These are phyloP conservation scores for Marasmarcha lunaedactyla DNA, from an alignment of 2,888 invertebrate species.

Conservation along the genomic window DNA sequence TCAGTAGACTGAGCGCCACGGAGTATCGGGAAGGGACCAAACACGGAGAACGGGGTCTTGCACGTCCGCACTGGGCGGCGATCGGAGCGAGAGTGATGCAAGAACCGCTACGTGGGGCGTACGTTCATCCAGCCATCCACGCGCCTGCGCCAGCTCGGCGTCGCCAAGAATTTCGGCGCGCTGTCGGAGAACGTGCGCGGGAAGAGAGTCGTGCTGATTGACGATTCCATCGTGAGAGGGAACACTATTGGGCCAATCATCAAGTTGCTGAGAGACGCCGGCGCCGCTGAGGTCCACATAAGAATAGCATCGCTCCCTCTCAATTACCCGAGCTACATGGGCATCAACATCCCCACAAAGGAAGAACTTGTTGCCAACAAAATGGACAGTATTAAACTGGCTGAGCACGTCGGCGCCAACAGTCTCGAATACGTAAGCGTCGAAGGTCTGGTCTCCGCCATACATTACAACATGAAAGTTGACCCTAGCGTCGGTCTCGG, in stretches of 20 bases:
- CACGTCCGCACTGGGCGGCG: too few species aligned
- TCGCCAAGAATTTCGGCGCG: slow-evolving; percentile 97
- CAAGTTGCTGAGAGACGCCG: slow-evolving; percentile 89
- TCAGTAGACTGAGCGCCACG: too few species aligned
- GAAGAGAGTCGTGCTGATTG: slow-evolving; percentile 91
- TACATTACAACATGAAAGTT: slow-evolving; percentile 81
- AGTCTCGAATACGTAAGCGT: slow-evolving; percentile 93
- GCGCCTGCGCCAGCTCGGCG: slow-evolving; percentile 88
- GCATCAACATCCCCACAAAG: slow-evolving; percentile 97
- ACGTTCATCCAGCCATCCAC: slow-evolving; percentile 98
- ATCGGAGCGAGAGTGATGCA: too few species aligned
- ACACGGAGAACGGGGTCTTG: too few species aligned
- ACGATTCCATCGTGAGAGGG: slow-evolving; percentile 97
- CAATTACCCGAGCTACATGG: slow-evolving; percentile 97
- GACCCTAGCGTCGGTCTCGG: slow-evolving; percentile 76
- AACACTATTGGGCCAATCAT: slow-evolving; percentile 98
- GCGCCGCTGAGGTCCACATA: slow-evolving; percentile 96
- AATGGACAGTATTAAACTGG: slow-evolving; percentile 81
- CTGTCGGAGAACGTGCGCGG: slow-evolving; percentile 90
- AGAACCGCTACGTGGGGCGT: slow-evolving; percentile 95
- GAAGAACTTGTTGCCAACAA: slow-evolving; percentile 96
- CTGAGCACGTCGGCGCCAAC: slow-evolving; percentile 91
- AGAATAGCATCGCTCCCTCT: slow-evolving; percentile 97
- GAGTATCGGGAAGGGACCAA: too few species aligned
- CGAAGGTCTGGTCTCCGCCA: slow-evolving; percentile 89